Evolutionary conservation across 2,113 vertebrate species (phyloP), one percentile per base, ranked within the genome.

Genomic region (Pelmatolapia mariae): DNA sequence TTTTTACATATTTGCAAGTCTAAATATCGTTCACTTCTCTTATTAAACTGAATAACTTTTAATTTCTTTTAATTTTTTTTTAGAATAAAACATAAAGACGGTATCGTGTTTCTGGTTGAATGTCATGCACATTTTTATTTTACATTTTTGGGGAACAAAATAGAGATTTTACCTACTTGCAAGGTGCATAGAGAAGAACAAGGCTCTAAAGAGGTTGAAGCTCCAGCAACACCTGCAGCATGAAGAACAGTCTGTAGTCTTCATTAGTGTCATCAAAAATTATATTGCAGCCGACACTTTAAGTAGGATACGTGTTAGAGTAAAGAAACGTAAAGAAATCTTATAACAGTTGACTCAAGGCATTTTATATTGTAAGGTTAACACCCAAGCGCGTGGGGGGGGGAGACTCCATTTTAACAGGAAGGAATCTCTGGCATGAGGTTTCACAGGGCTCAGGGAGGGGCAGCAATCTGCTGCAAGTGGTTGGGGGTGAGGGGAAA

Each of bases 31-130:
- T 73, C 50, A 36, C 12, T 40, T 71, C 36, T 71, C 7, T 54
- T 7, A 22, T 73, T 18, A 61, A 52, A 53, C 2, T 4, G 29
- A 81, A 71, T 59, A 52, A n/a, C 3, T 83, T 53, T 83, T 33
- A 5, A 22, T 50, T 29, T 36, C 1, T 38, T 78, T 61, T 5
- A 11, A 18, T 38, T 26, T 24, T 2, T 19, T 38, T 4, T 38
- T 11, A 1, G n/a, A 36, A 7, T 63, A 63, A 52, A 59, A 26
- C 12, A 2, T 26, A 24, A 73, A 26, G 47, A 57, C 0, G 2
- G 53, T 13, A 56, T 26, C 0, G 19, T 26, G n/a, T 43, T 19
- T 18, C 0, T 54, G 18, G 16, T 6, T 16, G 1, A n/a, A 40
- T 73, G 19, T 57, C 26, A 50, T 29, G 24, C 19, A 71, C 15